Percentiles rank a stretch among this genome's conserved stretches.
phyloP scores from a whole-genome alignment of 2,888 invertebrate species.

The Odontomyia ornata region DNA sequence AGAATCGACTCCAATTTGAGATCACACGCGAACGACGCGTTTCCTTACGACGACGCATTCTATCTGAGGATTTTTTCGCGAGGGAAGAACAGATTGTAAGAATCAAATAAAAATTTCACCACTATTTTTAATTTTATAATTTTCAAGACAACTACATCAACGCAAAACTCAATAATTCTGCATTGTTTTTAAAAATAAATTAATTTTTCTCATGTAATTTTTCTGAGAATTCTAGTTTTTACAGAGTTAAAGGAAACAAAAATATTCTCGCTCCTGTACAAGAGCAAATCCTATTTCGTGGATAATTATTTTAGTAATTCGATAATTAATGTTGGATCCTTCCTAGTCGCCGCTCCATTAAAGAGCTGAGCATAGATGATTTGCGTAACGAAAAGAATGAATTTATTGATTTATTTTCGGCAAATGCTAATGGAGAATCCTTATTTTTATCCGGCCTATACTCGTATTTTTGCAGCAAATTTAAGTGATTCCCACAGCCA shows the following conservation, averaged over 20 bases:
- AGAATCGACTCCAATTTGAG: constrained; percentile 3
- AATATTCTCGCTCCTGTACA: background rate
- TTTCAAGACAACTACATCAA: constrained; percentile 20
- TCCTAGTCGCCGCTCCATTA: no score
- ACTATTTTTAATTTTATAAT: constrained; percentile 24
- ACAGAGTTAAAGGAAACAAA: background rate
- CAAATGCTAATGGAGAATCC: background rate
- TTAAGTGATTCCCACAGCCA: no score
- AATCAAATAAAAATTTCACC: constrained; percentile 22
- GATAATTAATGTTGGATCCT: no score
- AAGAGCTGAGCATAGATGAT: background rate
- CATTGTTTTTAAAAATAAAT: constrained; percentile 6
- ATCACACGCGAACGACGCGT: constrained; percentile 27
- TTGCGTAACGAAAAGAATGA: background rate
- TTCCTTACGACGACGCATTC: background rate
- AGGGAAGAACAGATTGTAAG: constrained; percentile 16
- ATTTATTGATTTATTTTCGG: background rate
- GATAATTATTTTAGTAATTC: background rate
- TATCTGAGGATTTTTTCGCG: constrained; percentile 19
- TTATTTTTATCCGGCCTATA: background rate
- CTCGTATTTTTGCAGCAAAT: background rate
- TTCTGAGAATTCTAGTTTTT: constrained; percentile 11
- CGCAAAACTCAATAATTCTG: background rate
- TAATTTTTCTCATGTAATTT: constrained; percentile 5
- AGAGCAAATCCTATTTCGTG: background rate